These are phyloP conservation scores for Coremacera marginata DNA, from an alignment of 2,888 invertebrate species.

Conservation along the genomic window DNA sequence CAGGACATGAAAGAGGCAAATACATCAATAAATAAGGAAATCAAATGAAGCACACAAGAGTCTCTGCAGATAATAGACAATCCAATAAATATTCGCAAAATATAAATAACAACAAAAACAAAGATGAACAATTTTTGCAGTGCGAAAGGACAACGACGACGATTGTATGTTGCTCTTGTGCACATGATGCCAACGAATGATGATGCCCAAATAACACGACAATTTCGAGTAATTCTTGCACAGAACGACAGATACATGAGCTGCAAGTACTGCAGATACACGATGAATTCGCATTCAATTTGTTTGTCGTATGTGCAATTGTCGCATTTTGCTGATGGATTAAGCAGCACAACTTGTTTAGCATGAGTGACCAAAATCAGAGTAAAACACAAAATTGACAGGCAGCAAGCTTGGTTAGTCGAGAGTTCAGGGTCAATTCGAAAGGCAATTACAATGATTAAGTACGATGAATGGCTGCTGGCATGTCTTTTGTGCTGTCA, in stretches of 20 bases:
- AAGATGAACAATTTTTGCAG: too few species aligned
- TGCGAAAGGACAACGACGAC: too few species aligned
- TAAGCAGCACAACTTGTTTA: background rate
- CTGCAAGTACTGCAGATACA: background rate
- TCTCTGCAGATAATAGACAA: too few species aligned
- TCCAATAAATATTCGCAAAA: too few species aligned
- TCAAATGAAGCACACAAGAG: too few species aligned
- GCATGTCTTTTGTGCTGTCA: too few species aligned
- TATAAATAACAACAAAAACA: too few species aligned
- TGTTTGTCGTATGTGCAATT: background rate
- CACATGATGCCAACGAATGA: background rate
- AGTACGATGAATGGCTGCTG: too few species aligned
- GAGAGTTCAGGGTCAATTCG: constrained; percentile 6
- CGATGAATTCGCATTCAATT: background rate
- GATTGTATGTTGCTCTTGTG: too few species aligned
- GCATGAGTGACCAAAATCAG: background rate
- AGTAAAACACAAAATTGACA: background rate
- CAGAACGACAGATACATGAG: too few species aligned
- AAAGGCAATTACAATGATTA: background rate
- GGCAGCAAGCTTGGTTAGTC: background rate
- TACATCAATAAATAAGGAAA: too few species aligned
- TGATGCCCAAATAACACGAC: background rate
- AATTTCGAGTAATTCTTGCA: background rate
- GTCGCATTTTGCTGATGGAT: background rate
- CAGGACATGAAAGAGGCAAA: too few species aligned